These are phyloP conservation scores for Cephus pygmeus DNA, from an alignment of 2,888 invertebrate species.

Conservation along the genomic window DNA sequence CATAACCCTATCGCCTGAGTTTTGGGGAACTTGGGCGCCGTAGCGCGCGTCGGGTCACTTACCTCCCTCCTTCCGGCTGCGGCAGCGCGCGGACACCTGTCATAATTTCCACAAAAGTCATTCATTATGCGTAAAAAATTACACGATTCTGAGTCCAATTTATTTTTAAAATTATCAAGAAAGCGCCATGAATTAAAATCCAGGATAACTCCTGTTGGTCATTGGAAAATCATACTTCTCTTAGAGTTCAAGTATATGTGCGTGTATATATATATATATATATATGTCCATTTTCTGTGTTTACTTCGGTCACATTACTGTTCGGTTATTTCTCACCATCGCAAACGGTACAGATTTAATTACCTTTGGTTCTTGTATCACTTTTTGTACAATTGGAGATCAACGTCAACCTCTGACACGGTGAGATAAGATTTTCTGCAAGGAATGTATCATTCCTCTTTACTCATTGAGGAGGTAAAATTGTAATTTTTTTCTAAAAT, in stretches of 20 bases:
- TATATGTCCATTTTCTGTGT: neutral
- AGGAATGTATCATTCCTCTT: neutral
- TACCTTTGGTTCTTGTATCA: neutral
- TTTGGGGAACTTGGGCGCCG: conserved; percentile 31
- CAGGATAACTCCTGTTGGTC: neutral
- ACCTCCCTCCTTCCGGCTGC: conserved; percentile 44
- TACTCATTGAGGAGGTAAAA: neutral
- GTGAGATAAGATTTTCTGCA: neutral
- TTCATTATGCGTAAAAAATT: neutral
- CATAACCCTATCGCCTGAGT: conserved; percentile 41
- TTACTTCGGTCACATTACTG: neutral
- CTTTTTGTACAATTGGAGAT: neutral
- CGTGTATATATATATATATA: too few species aligned
- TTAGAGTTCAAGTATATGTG: neutral
- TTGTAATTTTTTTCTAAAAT: neutral
- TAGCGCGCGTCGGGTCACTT: conserved; percentile 57
- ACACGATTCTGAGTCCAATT: neutral
- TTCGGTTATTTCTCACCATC: neutral
- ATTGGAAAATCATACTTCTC: neutral
- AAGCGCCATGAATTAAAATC: neutral
- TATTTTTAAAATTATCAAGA: neutral
- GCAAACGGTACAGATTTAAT: neutral
- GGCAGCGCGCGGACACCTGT: conserved; percentile 53
- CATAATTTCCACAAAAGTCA: conserved; percentile 36
- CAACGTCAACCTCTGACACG: neutral